Conservation (phyloP, 2,797 vertebrate species). For the Arrhamphus sclerolepis region DNA sequence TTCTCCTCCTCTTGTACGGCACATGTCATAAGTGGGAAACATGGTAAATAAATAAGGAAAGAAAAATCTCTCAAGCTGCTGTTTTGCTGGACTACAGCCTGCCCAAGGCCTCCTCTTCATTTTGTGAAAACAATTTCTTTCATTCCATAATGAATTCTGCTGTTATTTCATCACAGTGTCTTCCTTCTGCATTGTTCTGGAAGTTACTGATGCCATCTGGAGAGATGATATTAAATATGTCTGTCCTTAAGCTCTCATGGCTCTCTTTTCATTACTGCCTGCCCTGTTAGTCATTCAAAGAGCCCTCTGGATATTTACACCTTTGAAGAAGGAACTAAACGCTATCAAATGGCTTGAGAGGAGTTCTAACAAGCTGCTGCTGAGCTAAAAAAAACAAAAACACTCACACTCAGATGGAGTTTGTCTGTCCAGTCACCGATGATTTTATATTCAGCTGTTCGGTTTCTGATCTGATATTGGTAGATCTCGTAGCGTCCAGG, state of each 20-base stretch:
- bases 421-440: constrained; percentile 96
- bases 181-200: constrained; percentile 50
- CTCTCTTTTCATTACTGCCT: constrained; percentile 62
- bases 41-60: constrained; percentile 17
- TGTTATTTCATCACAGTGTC: constrained; percentile 52
- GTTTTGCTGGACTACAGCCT: constrained; percentile 31
- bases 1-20: constrained; percentile 2
- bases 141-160: constrained; percentile 59
- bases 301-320: constrained; percentile 71
- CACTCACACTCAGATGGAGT: constrained; percentile 89
- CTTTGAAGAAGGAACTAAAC: constrained; percentile 64
- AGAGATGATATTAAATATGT: constrained; percentile 61
- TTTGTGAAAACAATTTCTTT: constrained; percentile 58
- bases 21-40: constrained; percentile 42
- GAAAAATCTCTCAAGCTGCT: constrained; percentile 43
- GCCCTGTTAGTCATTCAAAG: constrained; percentile 68
- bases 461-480: constrained; percentile 94
- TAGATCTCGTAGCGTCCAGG: constrained; percentile 98
- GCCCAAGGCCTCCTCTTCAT: constrained; percentile 49
- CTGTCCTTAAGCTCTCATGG: constrained; percentile 59
- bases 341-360: constrained; percentile 51
- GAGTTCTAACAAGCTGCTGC: constrained; percentile 37
- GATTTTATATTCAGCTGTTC: constrained; percentile 91
- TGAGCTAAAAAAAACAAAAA: constrained; percentile 19
- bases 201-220: constrained; percentile 50